A percentile compares a stretch with the other conserved stretches of the same genome.
These are phyloP conservation scores for Sipunculus nudus DNA, from an alignment of 2,888 invertebrate genomes.

Conservation along the genomic window DNA sequence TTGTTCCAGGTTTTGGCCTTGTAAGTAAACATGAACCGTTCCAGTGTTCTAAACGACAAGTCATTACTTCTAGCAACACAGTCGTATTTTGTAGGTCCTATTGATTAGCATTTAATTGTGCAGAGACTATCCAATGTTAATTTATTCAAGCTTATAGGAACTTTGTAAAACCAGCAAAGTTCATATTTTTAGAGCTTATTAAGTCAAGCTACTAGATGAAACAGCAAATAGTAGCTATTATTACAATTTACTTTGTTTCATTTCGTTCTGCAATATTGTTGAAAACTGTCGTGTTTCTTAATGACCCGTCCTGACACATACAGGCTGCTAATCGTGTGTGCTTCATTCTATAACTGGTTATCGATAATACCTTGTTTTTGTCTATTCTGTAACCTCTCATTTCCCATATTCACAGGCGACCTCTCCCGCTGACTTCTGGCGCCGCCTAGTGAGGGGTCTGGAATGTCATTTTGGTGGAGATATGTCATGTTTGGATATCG, in stretches of 20 bases:
- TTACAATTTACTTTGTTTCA: too few species aligned
- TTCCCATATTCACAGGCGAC: conserved; percentile 41
- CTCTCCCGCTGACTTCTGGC: conserved; percentile 19
- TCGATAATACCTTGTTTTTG: background rate
- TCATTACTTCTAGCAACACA: background rate
- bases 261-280: too few species aligned
- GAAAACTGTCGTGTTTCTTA: too few species aligned
- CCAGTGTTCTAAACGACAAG: background rate
- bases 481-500: conserved; percentile 26
- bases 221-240: too few species aligned
- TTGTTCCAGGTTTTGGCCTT: conserved; percentile 49
- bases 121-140: background rate
- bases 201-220: too few species aligned
- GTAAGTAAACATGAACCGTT: conserved; percentile 27
- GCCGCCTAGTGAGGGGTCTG: conserved; percentile 34
- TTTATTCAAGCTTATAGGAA: background rate
- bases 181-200: too few species aligned
- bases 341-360: background rate
- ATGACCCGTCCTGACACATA: too few species aligned
- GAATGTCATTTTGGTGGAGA: conserved; percentile 40
- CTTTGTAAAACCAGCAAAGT: too few species aligned
- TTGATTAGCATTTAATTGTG: background rate
- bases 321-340: background rate
- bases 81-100: background rate
- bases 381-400: too few species aligned